Evolutionary conservation across 2,888 invertebrate species (phyloP).

Genomic region (Ochlodes sylvanus): DNA sequence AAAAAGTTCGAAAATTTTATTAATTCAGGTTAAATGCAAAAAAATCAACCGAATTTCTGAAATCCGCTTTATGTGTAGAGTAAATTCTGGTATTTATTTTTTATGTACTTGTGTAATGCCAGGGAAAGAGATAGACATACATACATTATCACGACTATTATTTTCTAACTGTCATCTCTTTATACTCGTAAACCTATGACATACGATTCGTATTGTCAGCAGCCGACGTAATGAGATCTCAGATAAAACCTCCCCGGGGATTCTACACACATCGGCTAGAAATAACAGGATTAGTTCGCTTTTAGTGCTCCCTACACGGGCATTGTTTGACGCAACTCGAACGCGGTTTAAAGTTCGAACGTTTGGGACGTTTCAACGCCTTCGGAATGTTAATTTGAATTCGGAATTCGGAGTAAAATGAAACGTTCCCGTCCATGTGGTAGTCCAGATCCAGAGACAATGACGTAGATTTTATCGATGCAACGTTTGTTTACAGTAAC

Average conservation of each 20-base stretch:
- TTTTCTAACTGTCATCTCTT: slow-evolving; percentile 28
- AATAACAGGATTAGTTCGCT: slow-evolving; percentile 30
- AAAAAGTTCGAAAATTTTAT: too few relatives aligned
- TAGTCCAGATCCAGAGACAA: slow-evolving; percentile 22
- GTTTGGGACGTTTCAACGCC: slow-evolving; percentile 11
- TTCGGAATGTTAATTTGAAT: slow-evolving; percentile 23
- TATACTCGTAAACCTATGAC: slow-evolving; percentile 29
- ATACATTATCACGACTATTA: not conserved
- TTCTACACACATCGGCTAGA: slow-evolving; percentile 38
- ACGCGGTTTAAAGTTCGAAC: slow-evolving; percentile 16
- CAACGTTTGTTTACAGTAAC: slow-evolving; percentile 22
- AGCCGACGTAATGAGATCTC: slow-evolving; percentile 49
- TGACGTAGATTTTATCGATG: slow-evolving; percentile 28
- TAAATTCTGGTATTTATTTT: too few relatives aligned
- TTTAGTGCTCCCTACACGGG: slow-evolving; percentile 33
- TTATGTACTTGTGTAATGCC: too few relatives aligned
- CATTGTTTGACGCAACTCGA: slow-evolving; percentile 28
- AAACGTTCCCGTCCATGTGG: slow-evolving; percentile 14
- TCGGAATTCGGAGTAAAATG: slow-evolving; percentile 16
- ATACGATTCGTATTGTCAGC: slow-evolving; percentile 45
- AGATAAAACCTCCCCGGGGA: slow-evolving; percentile 50
- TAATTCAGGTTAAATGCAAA: too few relatives aligned
- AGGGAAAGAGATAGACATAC: not conserved
- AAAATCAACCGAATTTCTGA: too few relatives aligned
- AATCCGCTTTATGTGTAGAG: too few relatives aligned